Base-by-base conservation (phyloP, 2,888 invertebrate species). In the Melipona beecheii region DNA sequence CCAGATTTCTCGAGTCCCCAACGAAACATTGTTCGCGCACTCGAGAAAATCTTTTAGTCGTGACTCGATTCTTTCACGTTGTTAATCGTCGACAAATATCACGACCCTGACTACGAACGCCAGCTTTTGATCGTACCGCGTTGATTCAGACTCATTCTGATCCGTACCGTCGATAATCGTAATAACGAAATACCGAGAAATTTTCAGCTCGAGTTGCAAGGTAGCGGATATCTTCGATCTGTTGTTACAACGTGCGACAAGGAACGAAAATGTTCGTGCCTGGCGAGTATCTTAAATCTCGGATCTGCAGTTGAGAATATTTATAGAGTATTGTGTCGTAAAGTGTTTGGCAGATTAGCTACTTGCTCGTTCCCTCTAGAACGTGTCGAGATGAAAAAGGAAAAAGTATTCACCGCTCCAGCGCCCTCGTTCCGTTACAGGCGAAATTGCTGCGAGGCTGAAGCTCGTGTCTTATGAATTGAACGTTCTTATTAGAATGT, bases 11-110 rank as follows among this genome's bases (percentile, higher is more conserved):
- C 4, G n/a, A 58, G 15, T 58, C 5, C 2, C 15, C 15, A 13
- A n/a, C n/a, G 2, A 56, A 56, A 13, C 5, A 56, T 56, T n/a
- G 43, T 9, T 43, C 43, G 2, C 43, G 43, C 43, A 9, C 79
- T 71, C 11, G n/a, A 27, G 49, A 74, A 65, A 58, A 70, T 79
- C 64, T 65, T 56, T 56, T 60, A 17, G 13, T 49, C 66, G 81
- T 75, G 75, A 68, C 75, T 75, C 62, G 82, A 68, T 81, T 83
- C 71, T 68, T 75, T 68, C 21, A 68, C 52, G 60, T 68, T 60
- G 71, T 11, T 43, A 43, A 71, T 58, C 71, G 71, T 31, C 50
- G 60, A 43, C 43, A 6, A 80, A 71, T 73, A 75, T 49, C 79
- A 58, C 66, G 65, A 9, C 43, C n/a, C 54, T 27, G 75, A 68